phyloP scores from a whole-genome alignment of 1,140 invertebrate genomes.

The Portunus trituberculatus region DNA sequence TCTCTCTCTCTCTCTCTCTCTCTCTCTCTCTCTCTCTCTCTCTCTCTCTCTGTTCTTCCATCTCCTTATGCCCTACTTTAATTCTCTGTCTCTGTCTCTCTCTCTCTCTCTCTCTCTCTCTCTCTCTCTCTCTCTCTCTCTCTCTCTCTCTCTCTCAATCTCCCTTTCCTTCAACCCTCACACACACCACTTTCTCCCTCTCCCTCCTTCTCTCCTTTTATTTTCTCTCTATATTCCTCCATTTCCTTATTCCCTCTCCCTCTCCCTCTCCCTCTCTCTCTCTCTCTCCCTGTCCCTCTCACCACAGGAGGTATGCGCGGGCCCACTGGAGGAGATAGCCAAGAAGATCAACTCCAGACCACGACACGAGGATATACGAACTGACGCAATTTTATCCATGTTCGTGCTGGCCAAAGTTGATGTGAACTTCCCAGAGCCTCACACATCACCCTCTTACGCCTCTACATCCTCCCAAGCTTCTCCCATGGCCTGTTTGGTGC shows the following conservation, averaged over 20 bases:
- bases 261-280: slow-evolving; percentile 18
- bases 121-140: no score
- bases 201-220: not conserved
- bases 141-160: no score
- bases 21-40: slow-evolving; percentile 44
- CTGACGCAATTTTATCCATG: slow-evolving; percentile 92
- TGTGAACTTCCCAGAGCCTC: slow-evolving; percentile 82
- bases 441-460: slow-evolving; percentile 62
- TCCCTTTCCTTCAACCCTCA: no score
- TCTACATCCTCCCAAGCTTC: slow-evolving; percentile 14
- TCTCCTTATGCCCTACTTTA: not conserved
- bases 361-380: slow-evolving; percentile 89
- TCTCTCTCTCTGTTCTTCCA: not conserved
- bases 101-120: no score
- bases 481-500: not conserved
- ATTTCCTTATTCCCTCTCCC: slow-evolving; percentile 28
- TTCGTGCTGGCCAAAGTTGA: slow-evolving; percentile 96
- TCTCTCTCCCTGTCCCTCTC: not conserved
- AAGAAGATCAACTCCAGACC: slow-evolving; percentile 89
- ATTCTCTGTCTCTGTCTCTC: not conserved
- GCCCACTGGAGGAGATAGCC: slow-evolving; percentile 89
- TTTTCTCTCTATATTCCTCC: not conserved
- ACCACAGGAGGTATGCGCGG: slow-evolving; percentile 90
- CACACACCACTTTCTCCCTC: no score
- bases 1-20: slow-evolving; percentile 51